phyloP scores from a whole-genome alignment of 2,888 invertebrate genomes.

The Mystacides longicornis region DNA sequence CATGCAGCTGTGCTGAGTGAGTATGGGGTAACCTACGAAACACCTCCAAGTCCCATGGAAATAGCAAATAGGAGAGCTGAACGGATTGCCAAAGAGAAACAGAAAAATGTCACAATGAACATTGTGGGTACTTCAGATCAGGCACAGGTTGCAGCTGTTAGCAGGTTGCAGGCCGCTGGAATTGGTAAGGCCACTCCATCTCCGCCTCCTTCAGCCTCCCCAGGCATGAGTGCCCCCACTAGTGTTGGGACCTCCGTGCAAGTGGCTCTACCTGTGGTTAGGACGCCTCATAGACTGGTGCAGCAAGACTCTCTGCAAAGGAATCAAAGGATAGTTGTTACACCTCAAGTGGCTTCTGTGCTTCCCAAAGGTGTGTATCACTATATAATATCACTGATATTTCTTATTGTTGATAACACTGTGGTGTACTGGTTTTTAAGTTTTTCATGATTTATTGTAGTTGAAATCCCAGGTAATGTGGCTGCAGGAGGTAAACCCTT shows the following conservation, averaged over 20 bases:
- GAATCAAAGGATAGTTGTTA: constrained; percentile 22
- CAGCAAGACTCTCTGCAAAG: constrained; percentile 24
- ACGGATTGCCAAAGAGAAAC: constrained; percentile 77
- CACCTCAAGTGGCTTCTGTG: constrained; percentile 23
- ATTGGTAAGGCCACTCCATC: constrained; percentile 37
- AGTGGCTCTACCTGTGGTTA: constrained; percentile 15
- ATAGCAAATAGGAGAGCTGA: constrained; percentile 76
- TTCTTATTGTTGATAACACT: not conserved
- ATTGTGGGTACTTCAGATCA: constrained; percentile 26
- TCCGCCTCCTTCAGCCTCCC: constrained; percentile 38
- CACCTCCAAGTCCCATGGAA: constrained; percentile 74
- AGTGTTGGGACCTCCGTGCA: constrained; percentile 34
- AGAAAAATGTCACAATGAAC: constrained; percentile 41
- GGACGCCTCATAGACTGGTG: constrained; percentile 23
- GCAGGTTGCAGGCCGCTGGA: constrained; percentile 30
- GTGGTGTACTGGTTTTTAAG: not conserved
- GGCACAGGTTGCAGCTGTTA: constrained; percentile 23
- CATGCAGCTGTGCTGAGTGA: constrained; percentile 78
- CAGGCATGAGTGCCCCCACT: constrained; percentile 30
- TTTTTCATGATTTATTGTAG: not conserved
- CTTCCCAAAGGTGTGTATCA: constrained; percentile 24
- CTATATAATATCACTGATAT: no score
- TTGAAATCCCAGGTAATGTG: constrained; percentile 33
- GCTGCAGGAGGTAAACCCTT: constrained; percentile 47
- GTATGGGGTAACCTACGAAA: constrained; percentile 79